A percentile compares a stretch with the other conserved stretches of the same genome.
Evolutionary conservation across 2,888 invertebrate genomes (phyloP).

Genomic region (Micoletzkya japonica): DNA sequence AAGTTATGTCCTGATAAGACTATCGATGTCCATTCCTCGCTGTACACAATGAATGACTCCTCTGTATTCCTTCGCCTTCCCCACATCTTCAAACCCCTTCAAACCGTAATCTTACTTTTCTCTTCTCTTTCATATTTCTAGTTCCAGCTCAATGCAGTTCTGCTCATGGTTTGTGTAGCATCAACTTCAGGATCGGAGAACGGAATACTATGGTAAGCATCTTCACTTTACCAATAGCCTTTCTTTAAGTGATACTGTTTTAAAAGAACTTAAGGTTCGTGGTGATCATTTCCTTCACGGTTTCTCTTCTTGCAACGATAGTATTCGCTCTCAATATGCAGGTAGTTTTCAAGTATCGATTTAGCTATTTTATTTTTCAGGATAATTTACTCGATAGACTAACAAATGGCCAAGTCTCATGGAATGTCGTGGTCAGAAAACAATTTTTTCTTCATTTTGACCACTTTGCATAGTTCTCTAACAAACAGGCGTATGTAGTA

Average conservation of each 20-base stretch:
- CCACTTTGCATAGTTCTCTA: neutral
- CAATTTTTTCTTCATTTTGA: neutral
- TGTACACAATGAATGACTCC: constrained; percentile 4
- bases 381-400: constrained; percentile 53
- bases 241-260: constrained; percentile 31
- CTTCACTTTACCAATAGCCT: constrained; percentile 41
- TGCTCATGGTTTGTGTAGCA: constrained; percentile 56
- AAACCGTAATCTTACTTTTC: constrained; percentile 44
- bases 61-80: constrained; percentile 49
- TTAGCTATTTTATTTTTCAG: constrained; percentile 23
- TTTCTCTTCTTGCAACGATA: constrained; percentile 56
- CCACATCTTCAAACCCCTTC: constrained; percentile 60
- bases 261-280: constrained; percentile 37
- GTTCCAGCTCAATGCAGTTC: constrained; percentile 52
- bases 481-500: too few relatives aligned
- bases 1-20: too few relatives aligned
- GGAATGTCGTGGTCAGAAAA: constrained; percentile 52
- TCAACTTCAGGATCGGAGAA: constrained; percentile 53
- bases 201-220: constrained; percentile 53
- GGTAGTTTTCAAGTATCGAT: neutral
- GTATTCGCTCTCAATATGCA: constrained; percentile 55
- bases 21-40: too few relatives aligned
- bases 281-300: constrained; percentile 39
- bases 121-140: neutral
- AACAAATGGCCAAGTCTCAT: constrained; percentile 51